Conservation (phyloP, 2,113 vertebrate genomes). For the Xiphophorus couchianus region DNA sequence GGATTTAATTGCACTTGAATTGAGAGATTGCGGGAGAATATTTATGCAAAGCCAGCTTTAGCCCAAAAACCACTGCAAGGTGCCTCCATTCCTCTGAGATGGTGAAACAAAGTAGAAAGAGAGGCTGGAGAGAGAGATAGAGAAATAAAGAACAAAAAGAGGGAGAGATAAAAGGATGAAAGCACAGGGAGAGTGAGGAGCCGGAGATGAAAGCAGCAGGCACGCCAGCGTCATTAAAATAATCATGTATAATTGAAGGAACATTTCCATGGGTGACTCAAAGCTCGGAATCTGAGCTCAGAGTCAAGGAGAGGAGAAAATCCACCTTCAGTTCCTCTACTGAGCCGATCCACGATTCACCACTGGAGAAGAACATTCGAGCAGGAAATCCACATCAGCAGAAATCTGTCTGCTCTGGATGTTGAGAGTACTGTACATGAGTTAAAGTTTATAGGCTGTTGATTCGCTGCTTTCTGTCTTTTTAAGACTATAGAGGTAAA, state of each 20-base stretch:
- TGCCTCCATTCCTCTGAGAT: constrained; percentile 24
- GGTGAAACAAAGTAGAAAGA: constrained; percentile 21
- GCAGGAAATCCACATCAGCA: background rate
- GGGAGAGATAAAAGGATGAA: constrained; percentile 47
- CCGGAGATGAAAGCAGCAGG: constrained; percentile 65
- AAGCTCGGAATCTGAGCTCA: constrained; percentile 42
- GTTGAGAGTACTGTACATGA: too few relatives aligned
- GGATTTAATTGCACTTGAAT: constrained; percentile 4
- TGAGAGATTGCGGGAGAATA: constrained; percentile 5
- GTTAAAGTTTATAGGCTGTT: background rate
- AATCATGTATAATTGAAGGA: constrained; percentile 72
- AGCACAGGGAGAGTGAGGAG: constrained; percentile 27
- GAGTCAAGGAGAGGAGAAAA: constrained; percentile 8
- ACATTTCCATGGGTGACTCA: constrained; percentile 33
- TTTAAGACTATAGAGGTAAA: background rate
- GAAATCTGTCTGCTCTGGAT: background rate
- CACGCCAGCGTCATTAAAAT: constrained; percentile 59
- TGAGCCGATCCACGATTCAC: background rate
- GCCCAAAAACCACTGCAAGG: constrained; percentile 18
- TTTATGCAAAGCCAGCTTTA: constrained; percentile 20
- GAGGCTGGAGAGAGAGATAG: background rate
- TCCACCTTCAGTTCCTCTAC: background rate
- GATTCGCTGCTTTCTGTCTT: background rate
- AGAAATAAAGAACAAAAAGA: constrained; percentile 28
- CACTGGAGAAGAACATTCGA: background rate